Conservation (phyloP, 2,888 invertebrate genomes). For the Drosophila neonasuta region DNA sequence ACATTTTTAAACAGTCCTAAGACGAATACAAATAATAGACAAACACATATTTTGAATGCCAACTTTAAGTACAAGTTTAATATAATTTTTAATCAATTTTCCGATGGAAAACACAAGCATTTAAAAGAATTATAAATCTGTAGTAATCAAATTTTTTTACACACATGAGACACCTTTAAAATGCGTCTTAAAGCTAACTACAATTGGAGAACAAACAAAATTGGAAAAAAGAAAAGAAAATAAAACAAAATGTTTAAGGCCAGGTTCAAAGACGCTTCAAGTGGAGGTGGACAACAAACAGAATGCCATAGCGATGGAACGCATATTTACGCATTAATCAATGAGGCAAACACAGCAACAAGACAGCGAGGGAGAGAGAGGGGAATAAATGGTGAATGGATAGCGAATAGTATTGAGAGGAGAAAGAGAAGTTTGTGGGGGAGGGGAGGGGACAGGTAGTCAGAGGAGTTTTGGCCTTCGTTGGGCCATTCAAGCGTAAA, state of each 20-base stretch:
- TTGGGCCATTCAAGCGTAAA: slow-evolving; percentile 66
- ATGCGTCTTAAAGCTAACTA: background rate
- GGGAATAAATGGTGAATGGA: slow-evolving; percentile 25
- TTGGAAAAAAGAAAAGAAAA: background rate
- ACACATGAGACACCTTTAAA: background rate
- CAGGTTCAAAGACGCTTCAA: slow-evolving; percentile 36
- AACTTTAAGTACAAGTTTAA: no score
- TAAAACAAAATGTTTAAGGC: slow-evolving; percentile 21
- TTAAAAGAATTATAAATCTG: no score
- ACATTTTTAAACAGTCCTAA: no score
- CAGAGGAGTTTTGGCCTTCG: slow-evolving; percentile 32
- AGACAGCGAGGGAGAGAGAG: no score
- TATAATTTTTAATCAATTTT: no score
- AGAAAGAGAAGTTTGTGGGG: background rate
- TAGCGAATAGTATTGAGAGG: slow-evolving; percentile 14
- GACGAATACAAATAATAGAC: no score
- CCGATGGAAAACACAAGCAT: no score
- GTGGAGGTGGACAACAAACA: slow-evolving; percentile 54
- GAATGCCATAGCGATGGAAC: slow-evolving; percentile 55
- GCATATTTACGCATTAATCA: slow-evolving; percentile 76
- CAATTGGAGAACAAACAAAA: background rate
- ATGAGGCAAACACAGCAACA: slow-evolving; percentile 62
- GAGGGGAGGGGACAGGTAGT: slow-evolving; percentile 6
- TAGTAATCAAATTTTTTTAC: no score
- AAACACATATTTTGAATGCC: no score